These are phyloP conservation scores for Listrodromus nycthemerus DNA, from an alignment of 2,888 invertebrate species.

Conservation along the genomic window DNA sequence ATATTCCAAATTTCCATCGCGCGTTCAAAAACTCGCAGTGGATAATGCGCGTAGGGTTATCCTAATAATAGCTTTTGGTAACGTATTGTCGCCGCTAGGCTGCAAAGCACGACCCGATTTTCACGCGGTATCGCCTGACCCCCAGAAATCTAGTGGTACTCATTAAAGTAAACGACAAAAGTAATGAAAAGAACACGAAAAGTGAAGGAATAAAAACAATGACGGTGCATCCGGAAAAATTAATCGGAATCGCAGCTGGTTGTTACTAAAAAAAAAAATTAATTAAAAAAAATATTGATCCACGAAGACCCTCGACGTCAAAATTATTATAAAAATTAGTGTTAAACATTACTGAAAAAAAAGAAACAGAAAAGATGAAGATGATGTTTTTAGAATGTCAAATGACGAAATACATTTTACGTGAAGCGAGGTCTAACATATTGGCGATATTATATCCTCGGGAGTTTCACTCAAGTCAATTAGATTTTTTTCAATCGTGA, in stretches of 20 bases:
- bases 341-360: slow-evolving; percentile 30
- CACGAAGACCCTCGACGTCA: slow-evolving; percentile 62
- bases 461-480: slow-evolving; percentile 66
- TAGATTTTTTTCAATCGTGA: slow-evolving; percentile 67
- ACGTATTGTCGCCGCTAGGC: slow-evolving; percentile 80
- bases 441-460: slow-evolving; percentile 25
- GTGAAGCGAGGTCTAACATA: slow-evolving; percentile 46
- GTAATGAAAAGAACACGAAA: slow-evolving; percentile 45
- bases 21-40: slow-evolving; percentile 69
- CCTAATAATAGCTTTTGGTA: slow-evolving; percentile 80
- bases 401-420: slow-evolving; percentile 55
- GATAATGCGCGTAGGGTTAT: slow-evolving; percentile 77
- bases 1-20: slow-evolving; percentile 51
- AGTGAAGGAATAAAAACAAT: slow-evolving; percentile 36
- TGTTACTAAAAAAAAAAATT: not conserved
- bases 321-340: slow-evolving; percentile 47
- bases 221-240: slow-evolving; percentile 61
- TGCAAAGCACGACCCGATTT: slow-evolving; percentile 69
- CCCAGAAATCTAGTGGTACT: slow-evolving; percentile 50
- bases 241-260: slow-evolving; percentile 47
- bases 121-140: slow-evolving; percentile 58
- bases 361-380: slow-evolving; percentile 20
- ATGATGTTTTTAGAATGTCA: slow-evolving; percentile 49
- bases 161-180: slow-evolving; percentile 16
- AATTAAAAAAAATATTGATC: slow-evolving; percentile 53